phyloP scores from a whole-genome alignment of 2,888 invertebrate species.

The Strigamia crassipes region DNA sequence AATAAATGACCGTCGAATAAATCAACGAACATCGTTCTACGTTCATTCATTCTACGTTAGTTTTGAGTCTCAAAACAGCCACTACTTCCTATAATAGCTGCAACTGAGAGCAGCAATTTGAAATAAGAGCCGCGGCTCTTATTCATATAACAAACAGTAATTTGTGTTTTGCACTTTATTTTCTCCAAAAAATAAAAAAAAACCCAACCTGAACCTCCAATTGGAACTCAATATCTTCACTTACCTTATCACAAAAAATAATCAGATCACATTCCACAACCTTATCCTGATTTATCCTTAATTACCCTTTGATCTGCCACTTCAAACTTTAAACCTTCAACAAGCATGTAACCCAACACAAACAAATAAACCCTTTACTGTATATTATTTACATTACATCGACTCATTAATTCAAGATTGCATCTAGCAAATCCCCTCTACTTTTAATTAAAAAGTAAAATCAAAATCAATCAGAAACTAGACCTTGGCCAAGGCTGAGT shows the following conservation, averaged over 20 bases:
- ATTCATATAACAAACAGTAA: no score
- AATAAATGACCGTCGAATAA: no score
- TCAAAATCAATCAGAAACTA: not conserved
- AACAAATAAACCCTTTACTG: not conserved
- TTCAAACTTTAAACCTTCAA: not conserved
- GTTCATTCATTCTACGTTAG: no score
- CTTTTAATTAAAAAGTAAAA: conserved; percentile 7
- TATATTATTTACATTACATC: not conserved
- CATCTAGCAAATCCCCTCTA: not conserved
- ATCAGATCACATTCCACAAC: not conserved
- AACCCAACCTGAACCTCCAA: not conserved
- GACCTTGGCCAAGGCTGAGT: conserved; percentile 17
- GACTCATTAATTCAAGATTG: not conserved
- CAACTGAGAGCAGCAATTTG: no score
- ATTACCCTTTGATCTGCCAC: not conserved
- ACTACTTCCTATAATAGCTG: no score
- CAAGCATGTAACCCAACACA: not conserved
- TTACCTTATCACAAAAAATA: not conserved
- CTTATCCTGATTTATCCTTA: not conserved
- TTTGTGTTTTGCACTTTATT: no score
- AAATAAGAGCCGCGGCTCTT: no score
- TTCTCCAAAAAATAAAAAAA: no score
- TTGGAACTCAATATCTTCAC: not conserved
- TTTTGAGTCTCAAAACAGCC: no score
- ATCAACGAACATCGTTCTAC: no score